A percentile compares a stretch with the other conserved stretches of the same genome.
These are phyloP conservation scores for Psittacara wagleri DNA, from an alignment of 2,113 vertebrate genomes.

Conservation along the genomic window DNA sequence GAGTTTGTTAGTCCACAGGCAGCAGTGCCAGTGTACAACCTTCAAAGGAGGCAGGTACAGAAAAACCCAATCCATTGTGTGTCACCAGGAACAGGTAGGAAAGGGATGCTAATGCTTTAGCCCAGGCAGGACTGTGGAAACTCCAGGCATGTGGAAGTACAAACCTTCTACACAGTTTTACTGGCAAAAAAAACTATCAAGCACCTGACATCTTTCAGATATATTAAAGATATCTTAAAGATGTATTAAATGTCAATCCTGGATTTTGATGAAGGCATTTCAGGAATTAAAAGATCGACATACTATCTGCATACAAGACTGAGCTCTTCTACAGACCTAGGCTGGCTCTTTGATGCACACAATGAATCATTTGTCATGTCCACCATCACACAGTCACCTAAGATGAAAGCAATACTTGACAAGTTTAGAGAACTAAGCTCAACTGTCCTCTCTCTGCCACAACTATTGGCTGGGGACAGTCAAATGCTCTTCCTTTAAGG, in stretches of 20 bases:
- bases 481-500: neutral
- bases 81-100: neutral
- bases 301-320: neutral
- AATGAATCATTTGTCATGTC: neutral
- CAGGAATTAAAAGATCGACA: neutral
- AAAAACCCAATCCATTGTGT: neutral
- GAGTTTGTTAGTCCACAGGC: neutral
- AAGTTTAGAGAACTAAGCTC: neutral
- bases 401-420: neutral
- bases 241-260: neutral
- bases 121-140: neutral
- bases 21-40: neutral
- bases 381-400: neutral
- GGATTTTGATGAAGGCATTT: neutral
- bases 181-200: neutral
- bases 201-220: neutral
- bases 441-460: neutral
- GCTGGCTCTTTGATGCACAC: neutral
- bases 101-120: neutral
- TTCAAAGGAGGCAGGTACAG: neutral
- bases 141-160: neutral
- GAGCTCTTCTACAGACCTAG: neutral
- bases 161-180: neutral
- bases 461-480: neutral
- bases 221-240: neutral